phyloP scores from a whole-genome alignment of 2,888 invertebrate species.

The Augochlorella aurata region DNA sequence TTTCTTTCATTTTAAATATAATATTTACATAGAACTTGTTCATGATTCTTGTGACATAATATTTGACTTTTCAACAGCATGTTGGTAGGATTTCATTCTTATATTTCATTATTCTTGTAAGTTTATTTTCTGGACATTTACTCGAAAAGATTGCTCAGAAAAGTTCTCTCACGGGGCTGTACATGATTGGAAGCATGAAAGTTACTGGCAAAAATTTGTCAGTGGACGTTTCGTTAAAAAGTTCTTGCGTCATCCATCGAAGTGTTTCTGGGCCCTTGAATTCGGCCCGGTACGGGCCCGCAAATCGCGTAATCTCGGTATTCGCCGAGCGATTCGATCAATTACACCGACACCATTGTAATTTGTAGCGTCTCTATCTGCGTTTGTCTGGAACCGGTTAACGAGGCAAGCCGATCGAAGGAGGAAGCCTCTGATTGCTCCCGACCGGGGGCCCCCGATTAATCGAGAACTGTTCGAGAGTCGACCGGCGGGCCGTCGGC shows the following conservation, averaged over 20 bases:
- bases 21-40: too few relatives aligned
- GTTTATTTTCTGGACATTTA: too few relatives aligned
- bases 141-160: too few relatives aligned
- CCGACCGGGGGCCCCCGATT: conserved; percentile 50
- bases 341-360: conserved; percentile 54
- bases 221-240: neutral
- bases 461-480: conserved; percentile 43
- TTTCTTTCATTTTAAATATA: too few relatives aligned
- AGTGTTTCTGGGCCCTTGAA: neutral
- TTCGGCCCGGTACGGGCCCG: neutral
- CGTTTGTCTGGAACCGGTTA: conserved; percentile 55
- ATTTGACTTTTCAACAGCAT: too few relatives aligned
- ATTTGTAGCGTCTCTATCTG: conserved; percentile 56
- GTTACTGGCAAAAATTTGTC: neutral
- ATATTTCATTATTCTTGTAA: too few relatives aligned
- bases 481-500: conserved; percentile 1
- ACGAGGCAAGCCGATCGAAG: conserved; percentile 46
- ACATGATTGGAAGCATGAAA: neutral
- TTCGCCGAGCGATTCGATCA: conserved; percentile 42
- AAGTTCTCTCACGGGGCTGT: neutral
- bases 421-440: conserved; percentile 44
- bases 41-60: too few relatives aligned
- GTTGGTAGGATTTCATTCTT: too few relatives aligned
- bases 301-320: conserved; percentile 12
- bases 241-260: neutral